A percentile compares a stretch with the other conserved stretches of the same genome.
phyloP scores from a whole-genome alignment of 37 sponge, comb jelly and placozoan species.

The Corticium candelabrum region DNA sequence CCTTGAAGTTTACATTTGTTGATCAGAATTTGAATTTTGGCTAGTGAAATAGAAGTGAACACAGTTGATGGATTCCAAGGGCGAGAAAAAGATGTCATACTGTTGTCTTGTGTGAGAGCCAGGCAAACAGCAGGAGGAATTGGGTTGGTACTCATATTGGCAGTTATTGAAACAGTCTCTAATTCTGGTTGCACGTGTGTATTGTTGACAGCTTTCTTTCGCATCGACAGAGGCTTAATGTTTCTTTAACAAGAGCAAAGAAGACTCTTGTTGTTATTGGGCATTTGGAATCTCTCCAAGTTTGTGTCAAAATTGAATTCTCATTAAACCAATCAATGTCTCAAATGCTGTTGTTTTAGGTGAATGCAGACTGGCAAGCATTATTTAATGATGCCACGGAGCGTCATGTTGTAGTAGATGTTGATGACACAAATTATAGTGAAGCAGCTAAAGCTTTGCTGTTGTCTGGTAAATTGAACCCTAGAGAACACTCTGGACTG shows the following conservation, averaged over 20 bases:
- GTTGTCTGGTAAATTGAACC: too few relatives aligned
- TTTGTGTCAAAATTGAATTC: too few relatives aligned
- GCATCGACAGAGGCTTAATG: slow-evolving; percentile 34
- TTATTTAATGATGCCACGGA: too few relatives aligned
- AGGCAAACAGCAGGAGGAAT: slow-evolving; percentile 31
- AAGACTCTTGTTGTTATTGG: slow-evolving; percentile 31
- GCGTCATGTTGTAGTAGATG: too few relatives aligned
- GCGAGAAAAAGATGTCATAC: slow-evolving; percentile 66
- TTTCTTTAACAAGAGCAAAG: slow-evolving; percentile 39
- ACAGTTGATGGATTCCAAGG: slow-evolving; percentile 75
- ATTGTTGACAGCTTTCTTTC: slow-evolving; percentile 31
- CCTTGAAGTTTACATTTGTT: too few relatives aligned
- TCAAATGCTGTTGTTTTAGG: too few relatives aligned
- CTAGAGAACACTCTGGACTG: too few relatives aligned
- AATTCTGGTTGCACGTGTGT: not conserved
- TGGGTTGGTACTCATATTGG: slow-evolving; percentile 28
- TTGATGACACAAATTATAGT: too few relatives aligned
- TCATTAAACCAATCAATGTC: too few relatives aligned
- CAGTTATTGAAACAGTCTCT: not conserved
- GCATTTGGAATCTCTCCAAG: slow-evolving; percentile 28
- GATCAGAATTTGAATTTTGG: too few relatives aligned
- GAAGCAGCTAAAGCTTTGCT: too few relatives aligned
- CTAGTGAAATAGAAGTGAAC: slow-evolving; percentile 51
- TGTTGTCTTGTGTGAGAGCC: slow-evolving; percentile 68
- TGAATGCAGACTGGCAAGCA: too few relatives aligned